Evolutionary conservation across 2,888 invertebrate genomes (phyloP), one percentile per base, ranked within the genome.

Genomic region (Trissolcus japonicus): DNA sequence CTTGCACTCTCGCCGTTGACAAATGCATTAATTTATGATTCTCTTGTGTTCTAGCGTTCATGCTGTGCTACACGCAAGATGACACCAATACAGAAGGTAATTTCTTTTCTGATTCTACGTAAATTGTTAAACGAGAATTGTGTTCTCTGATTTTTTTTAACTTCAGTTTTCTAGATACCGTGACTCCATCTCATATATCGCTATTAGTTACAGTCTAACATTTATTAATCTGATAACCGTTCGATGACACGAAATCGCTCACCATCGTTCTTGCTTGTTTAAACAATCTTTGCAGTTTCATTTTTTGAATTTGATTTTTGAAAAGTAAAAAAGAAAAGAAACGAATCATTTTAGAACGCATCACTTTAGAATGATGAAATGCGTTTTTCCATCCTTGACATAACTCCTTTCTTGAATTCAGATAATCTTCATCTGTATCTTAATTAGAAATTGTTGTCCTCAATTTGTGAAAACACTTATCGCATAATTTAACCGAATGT

Each of bases 61-160:
- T 96, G 96, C 93, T 96, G 92, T 96, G 96, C 93, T 96, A 96
- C 92, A 95, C 96, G 86, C 96, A 96, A 92, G 96, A 96, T 92
- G 96, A 96, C 90, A 92, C 95, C 87, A 95, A 95, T 90, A 93
- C 95, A 89, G 96, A 96, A 94, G 96, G 96, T 96, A 94, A 89
- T 86, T 83, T 83, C 17, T 35, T 46, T 46, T 35, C 2, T 2
- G 9, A n/a, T n/a, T 35, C 11, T 35, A 35, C 9, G 2, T 35
- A 7, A 35, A 35, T 35, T 7, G 2, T 35, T 11, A 35, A 35
- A 35, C 35, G 9, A 25, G 4, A 51, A n/a, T n/a, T 19, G 76
- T 50, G 77, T 55, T 75, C 50, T 48, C 1, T 25, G 7, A 25
- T 13, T 21, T 35, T 41, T 17, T 35, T 40, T 9, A 46, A 46